Evolutionary conservation across 2,797 vertebrate genomes (phyloP).

Genomic region (Myripristis jacobus): DNA sequence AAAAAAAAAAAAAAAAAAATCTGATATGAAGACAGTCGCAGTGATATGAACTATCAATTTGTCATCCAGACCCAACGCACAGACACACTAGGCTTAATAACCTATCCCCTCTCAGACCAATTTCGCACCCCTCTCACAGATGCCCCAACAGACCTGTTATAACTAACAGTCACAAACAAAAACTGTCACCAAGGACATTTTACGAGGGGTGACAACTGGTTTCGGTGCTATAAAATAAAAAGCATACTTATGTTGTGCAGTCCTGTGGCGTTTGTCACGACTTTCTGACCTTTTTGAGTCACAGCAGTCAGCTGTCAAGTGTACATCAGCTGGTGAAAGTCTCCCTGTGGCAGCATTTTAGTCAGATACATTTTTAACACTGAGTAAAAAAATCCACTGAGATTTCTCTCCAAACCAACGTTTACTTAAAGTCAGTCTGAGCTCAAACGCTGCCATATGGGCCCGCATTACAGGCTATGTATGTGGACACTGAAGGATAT

Average conservation of each 20-base stretch:
- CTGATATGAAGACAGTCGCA: too few relatives aligned
- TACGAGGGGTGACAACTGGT: not conserved
- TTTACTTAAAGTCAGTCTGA: not conserved
- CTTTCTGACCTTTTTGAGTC: constrained; percentile 1
- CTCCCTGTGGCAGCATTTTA: not conserved
- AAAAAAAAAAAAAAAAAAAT: not conserved
- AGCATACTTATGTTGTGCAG: not conserved
- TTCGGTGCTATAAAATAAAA: constrained; percentile 2
- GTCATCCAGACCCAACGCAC: not conserved
- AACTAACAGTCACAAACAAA: not conserved
- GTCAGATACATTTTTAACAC: constrained; percentile 23
- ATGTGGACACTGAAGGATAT: constrained; percentile 32
- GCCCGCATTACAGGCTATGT: constrained; percentile 35
- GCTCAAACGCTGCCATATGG: constrained; percentile 35
- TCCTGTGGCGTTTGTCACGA: not conserved
- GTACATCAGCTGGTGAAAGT: constrained; percentile 24
- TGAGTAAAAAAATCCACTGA: constrained; percentile 18
- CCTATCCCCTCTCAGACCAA: not conserved
- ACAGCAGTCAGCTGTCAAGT: constrained; percentile 20
- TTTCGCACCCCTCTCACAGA: constrained; percentile 18
- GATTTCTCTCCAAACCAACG: not conserved
- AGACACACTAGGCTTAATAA: constrained; percentile 4
- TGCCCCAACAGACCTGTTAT: not conserved
- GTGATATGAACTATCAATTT: not conserved
- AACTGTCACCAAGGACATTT: not conserved